phyloP scores from a whole-genome alignment of 2,888 invertebrate genomes.

The Orthosia cruda region DNA sequence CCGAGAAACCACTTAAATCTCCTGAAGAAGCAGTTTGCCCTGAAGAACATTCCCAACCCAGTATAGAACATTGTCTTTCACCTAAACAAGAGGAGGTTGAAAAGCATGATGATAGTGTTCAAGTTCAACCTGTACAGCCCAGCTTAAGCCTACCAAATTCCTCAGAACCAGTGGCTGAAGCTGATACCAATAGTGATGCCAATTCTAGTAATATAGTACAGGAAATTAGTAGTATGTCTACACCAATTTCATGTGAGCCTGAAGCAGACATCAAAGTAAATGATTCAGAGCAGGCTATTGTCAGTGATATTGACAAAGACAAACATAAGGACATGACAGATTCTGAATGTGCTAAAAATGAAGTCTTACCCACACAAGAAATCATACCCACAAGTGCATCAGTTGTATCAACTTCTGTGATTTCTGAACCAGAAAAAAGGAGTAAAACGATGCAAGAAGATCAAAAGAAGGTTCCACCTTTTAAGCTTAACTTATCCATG shows the following conservation, averaged over 20 bases:
- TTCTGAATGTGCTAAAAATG: conserved; percentile 31
- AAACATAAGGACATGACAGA: conserved; percentile 28
- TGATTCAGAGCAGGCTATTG: conserved; percentile 42
- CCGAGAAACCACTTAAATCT: conserved; percentile 41
- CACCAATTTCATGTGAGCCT: conserved; percentile 17
- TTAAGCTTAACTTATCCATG: conserved; percentile 78
- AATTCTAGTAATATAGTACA: conserved; percentile 55
- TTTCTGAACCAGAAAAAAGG: conserved; percentile 41
- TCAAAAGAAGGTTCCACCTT: conserved; percentile 78
- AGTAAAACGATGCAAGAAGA: conserved; percentile 58
- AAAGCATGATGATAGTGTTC: conserved; percentile 42
- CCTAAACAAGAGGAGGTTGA: conserved; percentile 28
- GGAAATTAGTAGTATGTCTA: conserved; percentile 41
- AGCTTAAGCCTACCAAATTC: conserved; percentile 41
- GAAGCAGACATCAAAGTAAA: conserved; percentile 29
- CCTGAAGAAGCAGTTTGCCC: conserved; percentile 35
- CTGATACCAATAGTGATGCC: conserved; percentile 37
- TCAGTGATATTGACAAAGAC: conserved; percentile 34
- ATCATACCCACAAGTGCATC: conserved; percentile 15
- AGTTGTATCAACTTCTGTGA: conserved; percentile 26
- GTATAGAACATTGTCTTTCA: conserved; percentile 34
- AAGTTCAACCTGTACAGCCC: conserved; percentile 50
- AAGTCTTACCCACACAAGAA: conserved; percentile 32
- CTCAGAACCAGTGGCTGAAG: conserved; percentile 45
- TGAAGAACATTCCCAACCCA: conserved; percentile 64